Base-by-base conservation (phyloP, 2,888 invertebrate species). In the Zhuqinia jingwanae region DNA sequence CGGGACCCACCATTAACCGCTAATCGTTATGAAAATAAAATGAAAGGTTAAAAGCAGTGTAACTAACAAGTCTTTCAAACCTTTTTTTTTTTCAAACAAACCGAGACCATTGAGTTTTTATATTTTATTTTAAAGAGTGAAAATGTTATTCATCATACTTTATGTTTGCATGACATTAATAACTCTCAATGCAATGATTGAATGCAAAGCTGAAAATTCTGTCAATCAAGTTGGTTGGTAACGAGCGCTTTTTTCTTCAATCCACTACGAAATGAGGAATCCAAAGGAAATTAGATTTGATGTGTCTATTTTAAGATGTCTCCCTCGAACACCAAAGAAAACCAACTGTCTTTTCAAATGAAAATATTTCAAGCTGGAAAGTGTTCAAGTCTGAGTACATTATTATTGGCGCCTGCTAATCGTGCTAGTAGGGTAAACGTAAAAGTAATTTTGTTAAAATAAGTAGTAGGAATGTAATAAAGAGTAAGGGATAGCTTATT, bases 291-390 rank as follows among this genome's bases (percentile, higher is more conserved):
- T 70, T 80, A 80, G 20, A 30, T 60, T 60, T 30, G n/a, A n/a
- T n/a, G 79, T 27, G 15, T 80, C 68, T 80, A 70, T 70, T 80
- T 80, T 80, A 56, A 80, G 80, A 68, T 36, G 17, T 65, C 25
- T 11, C 25, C 77, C 25, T 10, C 36, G 42, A 20, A 56, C 36
- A 42, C 17, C 13, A 27, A 30, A 60, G 30, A n/a, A 58, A 36
- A 76, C 15, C 63, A 60, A n/a, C 77, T 77, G 58, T 20, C 20
- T 20, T 22, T 50, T 50, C 17, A 13, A 6, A 11, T 20, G 25
- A 50, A 47, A 70, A 20, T 20, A 47, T 73, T 13, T 20, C 58
- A 58, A n/a, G 30, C 76, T 76, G 76, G 76, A 76, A 76, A 76
- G 36, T 15, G 36, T 76, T 76, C 56, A 76, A 76, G 42, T 42